Base-by-base conservation (phyloP, 2,888 invertebrate genomes). In the Hirtodrosophila trivittata region DNA sequence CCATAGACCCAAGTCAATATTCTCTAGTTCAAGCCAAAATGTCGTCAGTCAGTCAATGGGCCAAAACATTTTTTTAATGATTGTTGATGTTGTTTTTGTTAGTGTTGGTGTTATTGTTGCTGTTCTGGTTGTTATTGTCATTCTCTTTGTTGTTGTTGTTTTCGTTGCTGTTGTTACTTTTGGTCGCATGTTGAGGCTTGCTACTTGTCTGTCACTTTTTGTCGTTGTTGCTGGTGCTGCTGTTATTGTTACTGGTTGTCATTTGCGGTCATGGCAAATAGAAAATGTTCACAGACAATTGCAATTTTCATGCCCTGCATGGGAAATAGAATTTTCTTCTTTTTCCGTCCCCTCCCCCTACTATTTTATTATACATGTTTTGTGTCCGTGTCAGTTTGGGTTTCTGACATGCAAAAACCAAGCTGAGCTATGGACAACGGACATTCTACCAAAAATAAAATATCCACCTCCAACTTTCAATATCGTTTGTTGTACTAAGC, bases 11-110 rank as follows among this genome's bases (percentile, higher is more conserved):
- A n/a, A 55, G 47, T 12, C 41, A 50, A 56, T 33, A 42, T 30
- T 37, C 14, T 16, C 9, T 28, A 9, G 28, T n/a, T n/a, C 2
- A 67, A 52, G 42, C 38, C 41, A 35, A 66, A 72, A 62, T 62
- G 65, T 65, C 63, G 55, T 51, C 63, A 62, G 76, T 52, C 68
- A 51, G 72, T 73, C 73, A 65, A 65, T 56, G 59, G 56, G 63
- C 47, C 57, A 68, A 74, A 65, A 32, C 58, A 73, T 55, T 74
- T 69, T 56, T 69, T 57, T 35, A 28, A 28, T 28, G 39, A 46
- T 59, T 13, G 45, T 39, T 47, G 39, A 41, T 35, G 32, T 58
- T 45, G 38, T 37, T 49, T 38, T 28, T 47, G 18, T 55, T 28
- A 16, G 13, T 51, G 37, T 35, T 25, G 35, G 39, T 16, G 45